Evolutionary conservation across 92 coral and sea anemone genomes (phyloP).

Genomic region (Plumapathes pennacea): DNA sequence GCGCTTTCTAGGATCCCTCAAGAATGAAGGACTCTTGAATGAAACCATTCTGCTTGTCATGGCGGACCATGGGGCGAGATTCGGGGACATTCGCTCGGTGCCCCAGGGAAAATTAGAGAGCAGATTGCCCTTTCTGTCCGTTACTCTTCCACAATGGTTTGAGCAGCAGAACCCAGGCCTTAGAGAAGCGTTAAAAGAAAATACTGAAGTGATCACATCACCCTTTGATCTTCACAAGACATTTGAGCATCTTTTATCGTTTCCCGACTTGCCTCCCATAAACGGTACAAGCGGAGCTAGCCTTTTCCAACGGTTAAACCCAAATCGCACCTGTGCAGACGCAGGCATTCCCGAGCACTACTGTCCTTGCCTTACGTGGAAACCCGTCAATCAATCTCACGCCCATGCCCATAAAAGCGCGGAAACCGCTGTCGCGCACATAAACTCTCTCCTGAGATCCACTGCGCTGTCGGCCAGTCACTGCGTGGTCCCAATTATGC

Average conservation of each 20-base stretch:
- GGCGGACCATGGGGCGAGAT: slow-evolving; percentile 77
- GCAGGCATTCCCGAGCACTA: slow-evolving; percentile 70
- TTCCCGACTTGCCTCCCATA: slow-evolving; percentile 22
- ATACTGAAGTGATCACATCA: slow-evolving; percentile 53
- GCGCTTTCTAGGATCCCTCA: slow-evolving; percentile 39
- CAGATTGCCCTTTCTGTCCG: slow-evolving; percentile 74
- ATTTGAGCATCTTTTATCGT: slow-evolving; percentile 48
- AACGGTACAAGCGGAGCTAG: slow-evolving; percentile 39
- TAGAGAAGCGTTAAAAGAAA: slow-evolving; percentile 25
- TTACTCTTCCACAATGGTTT: slow-evolving; percentile 61
- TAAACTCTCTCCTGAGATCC: slow-evolving; percentile 42
- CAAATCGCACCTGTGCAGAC: slow-evolving; percentile 52
- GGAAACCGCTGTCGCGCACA: slow-evolving; percentile 37
- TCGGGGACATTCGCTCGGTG: slow-evolving; percentile 59
- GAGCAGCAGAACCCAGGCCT: slow-evolving; percentile 28
- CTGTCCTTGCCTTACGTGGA: slow-evolving; percentile 73
- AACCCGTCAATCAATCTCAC: slow-evolving; percentile 39
- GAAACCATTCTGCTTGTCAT: slow-evolving; percentile 70
- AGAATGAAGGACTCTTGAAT: slow-evolving; percentile 52
- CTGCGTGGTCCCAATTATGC: slow-evolving; percentile 37
- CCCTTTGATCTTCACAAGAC: slow-evolving; percentile 80
- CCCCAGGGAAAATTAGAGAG: slow-evolving; percentile 76
- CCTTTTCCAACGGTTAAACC: slow-evolving; percentile 38
- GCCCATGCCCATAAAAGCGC: slow-evolving; percentile 50
- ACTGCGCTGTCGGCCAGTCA: slow-evolving; percentile 11